Evolutionary conservation across 2,888 invertebrate genomes (phyloP), one percentile per base, ranked within the genome.

Genomic region (Andrena trimmerana): DNA sequence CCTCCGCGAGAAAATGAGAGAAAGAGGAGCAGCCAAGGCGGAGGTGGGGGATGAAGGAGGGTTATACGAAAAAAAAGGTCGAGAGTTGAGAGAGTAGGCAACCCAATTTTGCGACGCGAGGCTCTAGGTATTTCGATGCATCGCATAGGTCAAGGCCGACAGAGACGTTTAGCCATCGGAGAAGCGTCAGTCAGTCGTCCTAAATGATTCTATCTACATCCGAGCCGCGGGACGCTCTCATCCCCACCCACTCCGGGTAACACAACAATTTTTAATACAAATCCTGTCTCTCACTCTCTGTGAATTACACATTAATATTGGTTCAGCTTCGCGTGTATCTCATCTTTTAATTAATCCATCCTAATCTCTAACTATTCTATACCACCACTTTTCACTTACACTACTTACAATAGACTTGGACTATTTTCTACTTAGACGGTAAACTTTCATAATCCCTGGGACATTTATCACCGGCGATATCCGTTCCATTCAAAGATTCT

Each of bases 1-100:
- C 85, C 88, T 88, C 81, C 85, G 72, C 85, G 81, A 78, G 81
- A 81, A 81, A 78, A 81, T 63, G 78, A 83, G 81, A 78, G 74
- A 78, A 82, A 82, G 78, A 77, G 69, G 72, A 72, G 74, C 68
- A 79, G 62, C 29, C 33, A 63, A 57, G 68, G 36, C 20, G 33
- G 57, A 13, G 57, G 33, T 31, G n/a, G 29, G 60, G 62, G 73
- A 33, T 29, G 62, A 10, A 75, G 66, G 59, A 66, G 60, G 68
- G 31, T 29, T 27, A 65, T 31, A 42, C 42, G 42, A 13, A 42
- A 78, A 42, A 88, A 89, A 88, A 86, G 89, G 87, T 88, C 86
- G 85, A 87, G 84, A 84, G 86, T 72, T 62, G 75, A 85, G 75
- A 85, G 79, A 81, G 78, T 84, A 86, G 80, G 89, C 87, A 87